Conservation (phyloP, 2,888 invertebrate species). For the Protophormia terraenovae region DNA sequence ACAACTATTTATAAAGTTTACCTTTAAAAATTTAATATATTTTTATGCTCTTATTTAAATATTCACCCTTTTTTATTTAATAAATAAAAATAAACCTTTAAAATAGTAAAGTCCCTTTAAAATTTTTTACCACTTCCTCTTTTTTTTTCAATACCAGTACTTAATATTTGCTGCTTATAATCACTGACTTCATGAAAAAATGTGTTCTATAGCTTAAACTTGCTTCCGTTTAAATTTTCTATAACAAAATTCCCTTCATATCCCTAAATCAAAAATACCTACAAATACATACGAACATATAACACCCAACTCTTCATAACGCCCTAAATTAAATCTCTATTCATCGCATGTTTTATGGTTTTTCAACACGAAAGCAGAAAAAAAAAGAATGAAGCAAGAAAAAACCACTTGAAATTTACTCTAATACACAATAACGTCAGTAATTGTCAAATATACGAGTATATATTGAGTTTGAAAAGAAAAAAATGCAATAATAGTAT, state of each 20-base stretch:
- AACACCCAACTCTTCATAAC: conserved; percentile 15
- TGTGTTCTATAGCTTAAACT: conserved; percentile 21
- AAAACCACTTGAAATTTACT: conserved; percentile 39
- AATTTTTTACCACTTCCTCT: background rate
- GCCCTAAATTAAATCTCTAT: conserved; percentile 41
- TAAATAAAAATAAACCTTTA: too few species aligned
- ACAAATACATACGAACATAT: too few species aligned
- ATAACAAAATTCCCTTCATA: background rate
- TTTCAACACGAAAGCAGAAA: background rate
- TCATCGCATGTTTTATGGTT: conserved; percentile 48
- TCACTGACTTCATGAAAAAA: background rate
- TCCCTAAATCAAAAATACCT: conserved; percentile 15
- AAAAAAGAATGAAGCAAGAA: background rate
- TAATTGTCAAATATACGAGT: conserved; percentile 63
- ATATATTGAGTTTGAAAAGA: too few species aligned
- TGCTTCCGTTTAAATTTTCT: conserved; percentile 21
- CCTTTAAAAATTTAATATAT: too few species aligned
- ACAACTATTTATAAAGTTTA: too few species aligned
- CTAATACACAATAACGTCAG: conserved; percentile 43
- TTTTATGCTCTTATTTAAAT: too few species aligned
- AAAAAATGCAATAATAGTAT: conserved; percentile 10
- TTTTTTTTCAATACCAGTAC: too few species aligned
- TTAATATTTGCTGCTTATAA: too few species aligned
- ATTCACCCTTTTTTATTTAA: too few species aligned
- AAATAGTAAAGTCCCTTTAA: too few species aligned